Evolutionary conservation across 2,797 vertebrate genomes (phyloP).

Genomic region (Paratrypauchen microcephalus): DNA sequence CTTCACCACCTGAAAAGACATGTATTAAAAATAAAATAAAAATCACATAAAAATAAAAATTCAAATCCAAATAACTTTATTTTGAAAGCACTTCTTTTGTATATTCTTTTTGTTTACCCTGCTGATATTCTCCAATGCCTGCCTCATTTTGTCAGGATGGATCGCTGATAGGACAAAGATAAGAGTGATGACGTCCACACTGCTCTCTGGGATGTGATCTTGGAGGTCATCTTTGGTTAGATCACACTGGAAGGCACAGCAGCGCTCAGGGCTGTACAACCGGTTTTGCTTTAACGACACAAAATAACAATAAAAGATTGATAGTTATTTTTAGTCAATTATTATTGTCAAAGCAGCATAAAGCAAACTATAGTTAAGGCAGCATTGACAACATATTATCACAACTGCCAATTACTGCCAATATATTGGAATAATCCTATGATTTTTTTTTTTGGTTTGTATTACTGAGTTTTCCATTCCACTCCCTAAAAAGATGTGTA

Average conservation of each 20-base stretch:
- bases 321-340: too few species aligned
- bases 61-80: background rate
- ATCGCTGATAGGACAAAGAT: slow-evolving; percentile 95
- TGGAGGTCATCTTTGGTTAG: slow-evolving; percentile 88
- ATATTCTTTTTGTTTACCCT: slow-evolving; percentile 75
- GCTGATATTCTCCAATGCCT: slow-evolving; percentile 84
- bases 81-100: background rate
- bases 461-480: too few species aligned
- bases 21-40: background rate
- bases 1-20: slow-evolving; percentile 84
- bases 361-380: too few species aligned
- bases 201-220: slow-evolving; percentile 75
- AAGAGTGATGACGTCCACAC: slow-evolving; percentile 86
- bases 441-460: too few species aligned
- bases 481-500: too few species aligned
- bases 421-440: too few species aligned
- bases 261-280: slow-evolving; percentile 81
- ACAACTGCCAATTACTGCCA: too few species aligned
- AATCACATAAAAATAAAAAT: background rate
- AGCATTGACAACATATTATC: too few species aligned
- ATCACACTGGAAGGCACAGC: slow-evolving; percentile 92
- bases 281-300: slow-evolving; percentile 80
- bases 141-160: slow-evolving; percentile 93
- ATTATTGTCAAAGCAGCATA: too few species aligned
- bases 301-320: background rate